Conservation (phyloP, 2,113 vertebrate genomes). For the Pimephales promelas region DNA sequence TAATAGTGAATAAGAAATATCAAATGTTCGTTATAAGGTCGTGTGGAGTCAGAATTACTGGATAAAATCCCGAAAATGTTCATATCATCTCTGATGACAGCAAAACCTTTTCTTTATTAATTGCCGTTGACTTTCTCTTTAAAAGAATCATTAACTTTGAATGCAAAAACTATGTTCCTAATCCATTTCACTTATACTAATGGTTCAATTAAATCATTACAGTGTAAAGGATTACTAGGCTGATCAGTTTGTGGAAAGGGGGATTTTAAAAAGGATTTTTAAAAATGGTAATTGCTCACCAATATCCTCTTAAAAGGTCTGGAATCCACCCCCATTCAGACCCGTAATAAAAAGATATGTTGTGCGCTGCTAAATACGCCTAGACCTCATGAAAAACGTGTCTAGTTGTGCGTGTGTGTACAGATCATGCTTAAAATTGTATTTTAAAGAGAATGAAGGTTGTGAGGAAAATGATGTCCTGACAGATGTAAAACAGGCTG, state of each 20-base stretch:
- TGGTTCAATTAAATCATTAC: constrained; percentile 24
- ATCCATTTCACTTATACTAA: constrained; percentile 10
- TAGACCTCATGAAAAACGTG: not conserved
- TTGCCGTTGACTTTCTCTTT: not conserved
- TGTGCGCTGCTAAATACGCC: not conserved
- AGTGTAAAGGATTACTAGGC: constrained; percentile 35
- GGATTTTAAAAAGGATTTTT: constrained; percentile 24
- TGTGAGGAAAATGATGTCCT: not conserved
- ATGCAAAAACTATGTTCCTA: not conserved
- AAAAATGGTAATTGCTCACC: constrained; percentile 31
- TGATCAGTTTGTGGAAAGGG: constrained; percentile 15
- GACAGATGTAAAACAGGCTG: not conserved
- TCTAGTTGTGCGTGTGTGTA: not conserved
- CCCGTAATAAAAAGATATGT: not conserved
- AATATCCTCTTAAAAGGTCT: constrained; percentile 39
- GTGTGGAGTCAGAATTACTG: not conserved
- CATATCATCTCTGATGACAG: not conserved
- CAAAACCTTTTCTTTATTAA: not conserved
- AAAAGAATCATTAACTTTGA: not conserved
- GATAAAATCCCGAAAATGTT: not conserved
- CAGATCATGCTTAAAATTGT: not conserved
- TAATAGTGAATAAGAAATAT: not conserved
- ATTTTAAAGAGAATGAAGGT: not conserved
- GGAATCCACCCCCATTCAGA: constrained; percentile 22
- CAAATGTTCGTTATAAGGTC: not conserved